These are phyloP conservation scores for Saguinus imperator DNA, from an alignment of 2,113 vertebrate genomes.

Conservation along the genomic window DNA sequence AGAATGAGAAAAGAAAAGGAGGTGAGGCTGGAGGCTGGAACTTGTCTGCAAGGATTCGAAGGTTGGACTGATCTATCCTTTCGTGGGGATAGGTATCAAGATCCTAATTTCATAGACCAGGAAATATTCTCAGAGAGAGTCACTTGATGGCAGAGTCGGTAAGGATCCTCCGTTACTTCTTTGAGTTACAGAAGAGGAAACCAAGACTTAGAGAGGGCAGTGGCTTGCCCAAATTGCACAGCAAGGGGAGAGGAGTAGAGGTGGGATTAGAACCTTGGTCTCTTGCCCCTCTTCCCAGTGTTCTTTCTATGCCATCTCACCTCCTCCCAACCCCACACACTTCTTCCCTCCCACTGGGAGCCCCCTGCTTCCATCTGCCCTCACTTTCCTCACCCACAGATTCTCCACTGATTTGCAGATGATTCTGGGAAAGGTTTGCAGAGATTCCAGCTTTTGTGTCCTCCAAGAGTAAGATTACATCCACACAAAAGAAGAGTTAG, in stretches of 20 bases:
- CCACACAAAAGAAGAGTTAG: slow-evolving; percentile 5
- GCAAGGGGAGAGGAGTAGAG: not conserved
- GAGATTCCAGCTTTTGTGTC: slow-evolving; percentile 12
- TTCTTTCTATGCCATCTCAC: not conserved
- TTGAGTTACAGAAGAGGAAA: not conserved
- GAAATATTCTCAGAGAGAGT: not conserved
- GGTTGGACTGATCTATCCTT: not conserved
- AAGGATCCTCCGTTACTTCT: not conserved
- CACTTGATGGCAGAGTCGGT: not conserved
- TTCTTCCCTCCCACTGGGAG: not conserved
- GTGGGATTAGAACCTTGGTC: not conserved
- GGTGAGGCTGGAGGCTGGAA: not conserved
- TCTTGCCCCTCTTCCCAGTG: not conserved
- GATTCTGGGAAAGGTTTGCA: slow-evolving; percentile 2
- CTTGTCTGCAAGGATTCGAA: not conserved
- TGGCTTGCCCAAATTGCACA: not conserved
- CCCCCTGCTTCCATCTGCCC: not conserved
- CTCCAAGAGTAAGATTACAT: slow-evolving; percentile 28
- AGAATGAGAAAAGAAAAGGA: not conserved
- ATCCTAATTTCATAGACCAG: not conserved
- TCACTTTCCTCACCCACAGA: not conserved
- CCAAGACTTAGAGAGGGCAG: not conserved
- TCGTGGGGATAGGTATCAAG: not conserved
- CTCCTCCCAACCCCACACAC: not conserved
- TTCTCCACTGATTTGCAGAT: not conserved